Conservation (phyloP, 2,797 vertebrate species). For the Epinephelus malabaricus region DNA sequence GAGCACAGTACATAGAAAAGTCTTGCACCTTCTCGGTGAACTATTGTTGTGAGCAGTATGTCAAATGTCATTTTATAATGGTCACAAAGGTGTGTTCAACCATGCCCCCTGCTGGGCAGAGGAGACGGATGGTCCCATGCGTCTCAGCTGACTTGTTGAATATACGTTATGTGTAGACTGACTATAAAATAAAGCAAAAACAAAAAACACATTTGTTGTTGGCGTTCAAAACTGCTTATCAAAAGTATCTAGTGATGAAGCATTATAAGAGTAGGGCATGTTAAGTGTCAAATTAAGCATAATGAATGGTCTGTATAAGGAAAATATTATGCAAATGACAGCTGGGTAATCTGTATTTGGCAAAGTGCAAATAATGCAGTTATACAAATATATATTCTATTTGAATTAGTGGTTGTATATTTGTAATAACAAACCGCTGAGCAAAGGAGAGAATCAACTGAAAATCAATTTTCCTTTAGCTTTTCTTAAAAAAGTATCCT, state of each 20-base stretch:
- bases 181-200: not conserved
- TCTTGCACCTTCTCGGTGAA: not conserved
- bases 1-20: not conserved
- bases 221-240: not conserved
- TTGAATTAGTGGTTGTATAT: too few species aligned
- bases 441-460: not conserved
- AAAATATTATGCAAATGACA: not conserved
- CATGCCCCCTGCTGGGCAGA: conserved; percentile 74
- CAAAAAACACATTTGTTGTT: not conserved
- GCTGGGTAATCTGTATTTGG: not conserved
- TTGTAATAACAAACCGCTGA: not conserved
- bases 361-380: not conserved
- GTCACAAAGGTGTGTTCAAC: conserved; percentile 48
- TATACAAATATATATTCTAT: not conserved
- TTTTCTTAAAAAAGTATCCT: not conserved
- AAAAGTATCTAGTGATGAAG: not conserved
- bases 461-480: not conserved
- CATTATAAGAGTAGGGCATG: not conserved
- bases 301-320: not conserved
- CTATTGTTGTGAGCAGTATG: not conserved
- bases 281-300: not conserved
- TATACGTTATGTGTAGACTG: not conserved
- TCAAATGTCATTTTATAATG: not conserved
- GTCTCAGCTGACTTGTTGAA: not conserved
- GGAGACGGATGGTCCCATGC: not conserved